Percentiles rank a stretch among this genome's conserved stretches.
Conservation (phyloP, 2,888 invertebrate species). For the Eumacrocentrus americanus region DNA sequence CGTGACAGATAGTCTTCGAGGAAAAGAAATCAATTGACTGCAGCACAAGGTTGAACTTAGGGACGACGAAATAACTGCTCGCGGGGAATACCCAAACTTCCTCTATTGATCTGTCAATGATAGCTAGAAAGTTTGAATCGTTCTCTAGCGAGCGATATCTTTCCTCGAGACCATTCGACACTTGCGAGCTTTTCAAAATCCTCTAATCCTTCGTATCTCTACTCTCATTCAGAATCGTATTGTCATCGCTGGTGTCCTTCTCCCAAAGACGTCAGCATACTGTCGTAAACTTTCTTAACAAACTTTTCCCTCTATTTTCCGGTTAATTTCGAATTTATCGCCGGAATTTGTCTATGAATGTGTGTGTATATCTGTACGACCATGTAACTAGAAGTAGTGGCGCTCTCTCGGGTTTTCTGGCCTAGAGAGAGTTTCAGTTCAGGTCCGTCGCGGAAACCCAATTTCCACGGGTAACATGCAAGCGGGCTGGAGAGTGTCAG, state of each 20-base stretch:
- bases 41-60: constrained; percentile 19
- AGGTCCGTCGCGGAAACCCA: constrained; percentile 32
- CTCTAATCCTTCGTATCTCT: not conserved
- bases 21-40: no score
- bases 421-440: not conserved
- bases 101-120: constrained; percentile 52
- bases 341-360: not conserved
- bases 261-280: not conserved
- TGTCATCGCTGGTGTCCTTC: not conserved
- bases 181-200: no score
- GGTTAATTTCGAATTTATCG: not conserved
- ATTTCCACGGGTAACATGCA: constrained; percentile 33
- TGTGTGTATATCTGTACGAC: no score
- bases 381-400: not conserved
- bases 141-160: constrained; percentile 40
- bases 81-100: constrained; percentile 43
- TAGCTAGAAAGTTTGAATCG: constrained; percentile 45
- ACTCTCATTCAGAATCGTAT: not conserved
- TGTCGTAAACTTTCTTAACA: not conserved
- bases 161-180: constrained; percentile 25
- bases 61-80: constrained; percentile 39
- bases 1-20: no score
- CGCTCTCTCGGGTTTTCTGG: not conserved
- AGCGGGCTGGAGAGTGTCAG: constrained; percentile 35
- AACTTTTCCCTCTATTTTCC: not conserved